Base-by-base conservation (phyloP, 2,113 vertebrate genomes). In the Tetrax tetrax region DNA sequence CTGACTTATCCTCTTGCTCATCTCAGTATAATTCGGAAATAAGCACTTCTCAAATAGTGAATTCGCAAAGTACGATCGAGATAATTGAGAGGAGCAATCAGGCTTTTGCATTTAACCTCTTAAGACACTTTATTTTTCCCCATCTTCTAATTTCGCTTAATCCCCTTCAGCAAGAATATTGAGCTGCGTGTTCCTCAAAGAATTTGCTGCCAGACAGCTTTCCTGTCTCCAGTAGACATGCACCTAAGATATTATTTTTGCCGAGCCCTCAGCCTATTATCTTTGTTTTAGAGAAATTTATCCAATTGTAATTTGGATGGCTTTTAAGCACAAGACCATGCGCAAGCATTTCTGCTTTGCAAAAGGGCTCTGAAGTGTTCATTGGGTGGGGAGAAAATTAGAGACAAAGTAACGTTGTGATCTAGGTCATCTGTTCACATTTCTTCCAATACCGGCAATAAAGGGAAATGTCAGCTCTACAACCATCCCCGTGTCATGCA, bases 101-200 rank as follows among this genome's bases (percentile, higher is more conserved):
- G 83, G 38, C 53, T 81, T 78, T 64, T 72, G 22, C 61, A 71
- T 91, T 92, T 87, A 78, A 91, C 77, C 77, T 91, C 81, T 92
- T 53, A 82, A 89, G 65, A 50, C 57, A 14, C 17, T 12, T 72
- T 76, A 20, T 70, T 89, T 92, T 78, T 72, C 56, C 64, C 47
- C 29, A 4, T 37, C 83, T 83, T 95, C 38, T 70, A 57, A 65
- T 91, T 93, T 87, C n/a, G 5, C 69, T 75, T 43, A 17, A 56
- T 95, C 80, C 38, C 76, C 92, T 93, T 92, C 80, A 89, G 86
- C 76, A 87, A 83, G 53, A 92, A 6, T 37, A 47, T 59, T 0
- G 24, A 83, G 45, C 87, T 79, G n/a, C 59, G 35, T 48, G 45
- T 93, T 97, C 95, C 93, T 81, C 31, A 22, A 79, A 87, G 83